Evolutionary conservation across 2,797 vertebrate species (phyloP).

Genomic region (Merluccius polli): DNA sequence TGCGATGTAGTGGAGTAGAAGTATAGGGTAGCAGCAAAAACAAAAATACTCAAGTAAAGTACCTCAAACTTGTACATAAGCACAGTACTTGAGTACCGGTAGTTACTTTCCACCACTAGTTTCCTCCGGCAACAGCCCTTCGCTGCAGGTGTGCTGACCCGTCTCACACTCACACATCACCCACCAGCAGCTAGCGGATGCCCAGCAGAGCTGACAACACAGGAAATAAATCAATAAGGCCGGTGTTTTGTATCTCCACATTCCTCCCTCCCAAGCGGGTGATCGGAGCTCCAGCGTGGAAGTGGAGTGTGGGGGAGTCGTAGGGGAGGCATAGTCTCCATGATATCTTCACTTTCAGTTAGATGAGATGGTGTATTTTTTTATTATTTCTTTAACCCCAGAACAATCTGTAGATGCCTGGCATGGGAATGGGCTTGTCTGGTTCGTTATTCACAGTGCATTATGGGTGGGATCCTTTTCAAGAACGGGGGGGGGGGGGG

Average conservation of each 20-base stretch:
- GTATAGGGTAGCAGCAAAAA: too few relatives aligned
- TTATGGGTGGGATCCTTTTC: not conserved
- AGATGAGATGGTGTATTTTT: not conserved
- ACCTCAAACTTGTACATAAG: too few relatives aligned
- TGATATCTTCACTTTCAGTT: not conserved
- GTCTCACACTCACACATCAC: not conserved
- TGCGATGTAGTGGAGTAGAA: too few relatives aligned
- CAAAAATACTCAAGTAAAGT: too few relatives aligned
- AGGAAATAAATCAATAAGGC: not conserved
- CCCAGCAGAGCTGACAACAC: not conserved
- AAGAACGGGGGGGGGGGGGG: not conserved
- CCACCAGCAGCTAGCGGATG: not conserved
- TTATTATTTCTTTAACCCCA: not conserved
- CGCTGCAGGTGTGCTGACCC: not conserved
- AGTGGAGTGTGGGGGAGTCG: not conserved
- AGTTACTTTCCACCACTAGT: too few relatives aligned
- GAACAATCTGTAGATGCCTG: not conserved
- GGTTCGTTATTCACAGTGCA: not conserved
- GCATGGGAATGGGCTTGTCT: not conserved
- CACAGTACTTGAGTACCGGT: too few relatives aligned
- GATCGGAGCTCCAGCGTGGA: not conserved
- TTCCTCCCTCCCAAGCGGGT: not conserved
- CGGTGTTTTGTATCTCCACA: not conserved
- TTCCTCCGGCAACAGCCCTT: not conserved
- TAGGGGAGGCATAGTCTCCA: not conserved